Conservation (phyloP, 1,140 invertebrate genomes). For the Neuroterus valhalla region DNA sequence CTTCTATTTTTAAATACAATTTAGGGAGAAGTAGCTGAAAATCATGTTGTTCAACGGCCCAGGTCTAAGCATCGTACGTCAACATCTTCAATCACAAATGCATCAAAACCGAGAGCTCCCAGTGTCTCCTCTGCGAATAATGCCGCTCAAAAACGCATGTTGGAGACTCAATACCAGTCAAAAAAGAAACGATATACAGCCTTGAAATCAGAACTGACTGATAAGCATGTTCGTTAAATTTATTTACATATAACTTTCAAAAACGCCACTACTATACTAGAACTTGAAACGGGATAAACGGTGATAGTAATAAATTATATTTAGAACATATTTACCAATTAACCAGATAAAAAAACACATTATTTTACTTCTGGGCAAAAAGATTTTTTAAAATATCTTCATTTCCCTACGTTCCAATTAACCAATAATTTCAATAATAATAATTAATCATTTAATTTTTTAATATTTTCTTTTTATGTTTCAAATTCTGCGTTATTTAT, state of each 20-base stretch:
- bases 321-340: no score
- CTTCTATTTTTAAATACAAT: neutral
- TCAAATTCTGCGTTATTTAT: no score
- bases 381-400: no score
- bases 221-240: slow-evolving; percentile 58
- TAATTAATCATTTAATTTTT: no score
- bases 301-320: no score
- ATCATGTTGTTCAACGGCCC: neutral
- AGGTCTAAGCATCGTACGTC: neutral
- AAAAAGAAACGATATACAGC: slow-evolving; percentile 57
- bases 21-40: neutral
- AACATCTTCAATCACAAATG: neutral
- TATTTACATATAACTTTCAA: neutral
- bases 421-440: no score
- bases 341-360: no score
- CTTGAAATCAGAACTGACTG: slow-evolving; percentile 51
- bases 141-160: slow-evolving; percentile 40
- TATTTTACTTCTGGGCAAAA: no score
- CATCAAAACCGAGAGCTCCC: neutral
- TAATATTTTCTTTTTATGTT: no score
- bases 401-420: no score
- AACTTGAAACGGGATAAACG: no score
- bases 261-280: neutral
- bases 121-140: neutral
- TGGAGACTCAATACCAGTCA: slow-evolving; percentile 56